phyloP scores from a whole-genome alignment of 1,140 invertebrate species.

The Gryllus bimaculatus region DNA sequence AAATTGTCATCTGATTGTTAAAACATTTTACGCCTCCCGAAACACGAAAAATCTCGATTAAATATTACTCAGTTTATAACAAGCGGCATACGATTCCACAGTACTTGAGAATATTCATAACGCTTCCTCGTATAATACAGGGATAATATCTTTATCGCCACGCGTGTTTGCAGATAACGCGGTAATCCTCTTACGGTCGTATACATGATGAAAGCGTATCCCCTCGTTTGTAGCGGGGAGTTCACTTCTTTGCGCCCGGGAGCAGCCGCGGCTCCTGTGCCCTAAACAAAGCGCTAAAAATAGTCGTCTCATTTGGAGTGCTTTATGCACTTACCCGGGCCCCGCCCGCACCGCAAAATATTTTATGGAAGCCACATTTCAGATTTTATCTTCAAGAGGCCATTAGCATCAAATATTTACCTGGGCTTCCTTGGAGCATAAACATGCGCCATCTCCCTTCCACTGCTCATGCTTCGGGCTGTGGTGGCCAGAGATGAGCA shows the following conservation, averaged over 20 bases:
- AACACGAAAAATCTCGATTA: too few relatives aligned
- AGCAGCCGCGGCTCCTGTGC: too few relatives aligned
- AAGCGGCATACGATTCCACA: not conserved
- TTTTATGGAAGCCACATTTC: not conserved
- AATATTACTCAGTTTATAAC: too few relatives aligned
- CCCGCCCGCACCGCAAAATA: not conserved
- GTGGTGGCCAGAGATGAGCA: too few relatives aligned
- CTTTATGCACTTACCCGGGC: too few relatives aligned
- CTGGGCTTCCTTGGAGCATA: too few relatives aligned
- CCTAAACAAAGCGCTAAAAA: not conserved
- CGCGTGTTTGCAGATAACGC: not conserved
- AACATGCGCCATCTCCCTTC: too few relatives aligned
- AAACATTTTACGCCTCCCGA: not conserved
- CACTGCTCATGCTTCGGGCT: too few relatives aligned
- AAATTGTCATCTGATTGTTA: not conserved
- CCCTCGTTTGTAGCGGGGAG: not conserved
- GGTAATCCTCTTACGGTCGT: not conserved
- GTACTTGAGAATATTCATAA: slow-evolving; percentile 5
- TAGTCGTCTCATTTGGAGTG: too few relatives aligned
- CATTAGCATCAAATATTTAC: not conserved
- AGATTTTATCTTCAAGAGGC: not conserved
- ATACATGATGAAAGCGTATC: not conserved
- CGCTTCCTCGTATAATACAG: not conserved
- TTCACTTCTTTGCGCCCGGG: not conserved
- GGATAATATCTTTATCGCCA: not conserved